Percentiles rank a stretch among this genome's conserved stretches.
These are phyloP conservation scores for Drosophila prostipennis DNA, from an alignment of 2,888 invertebrate species.

Conservation along the genomic window DNA sequence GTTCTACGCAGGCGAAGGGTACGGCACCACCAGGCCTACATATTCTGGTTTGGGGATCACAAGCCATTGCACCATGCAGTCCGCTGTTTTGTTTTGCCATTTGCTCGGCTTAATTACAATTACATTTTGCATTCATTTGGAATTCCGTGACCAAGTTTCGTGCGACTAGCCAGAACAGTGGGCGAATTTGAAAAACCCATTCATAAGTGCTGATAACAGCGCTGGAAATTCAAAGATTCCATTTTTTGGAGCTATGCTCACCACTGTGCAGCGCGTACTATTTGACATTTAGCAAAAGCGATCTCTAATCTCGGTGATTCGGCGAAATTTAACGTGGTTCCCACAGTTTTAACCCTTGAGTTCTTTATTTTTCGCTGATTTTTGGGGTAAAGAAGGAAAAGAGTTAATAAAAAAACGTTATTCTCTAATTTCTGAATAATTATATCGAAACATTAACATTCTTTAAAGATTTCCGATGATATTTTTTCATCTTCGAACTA, in stretches of 20 bases:
- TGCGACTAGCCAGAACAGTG: conserved; percentile 17
- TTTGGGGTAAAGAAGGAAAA: background rate
- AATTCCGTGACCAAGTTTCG: conserved; percentile 46
- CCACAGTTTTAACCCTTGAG: conserved; percentile 51
- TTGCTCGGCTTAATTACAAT: conserved; percentile 30
- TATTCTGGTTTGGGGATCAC: background rate
- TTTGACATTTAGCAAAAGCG: conserved; percentile 29
- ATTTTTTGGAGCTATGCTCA: background rate
- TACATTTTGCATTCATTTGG: conserved; percentile 61
- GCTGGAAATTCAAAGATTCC: background rate
- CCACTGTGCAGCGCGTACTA: conserved; percentile 29
- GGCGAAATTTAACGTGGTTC: conserved; percentile 43
- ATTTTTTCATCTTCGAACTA: too few species aligned
- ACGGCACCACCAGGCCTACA: background rate
- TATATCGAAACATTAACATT: too few species aligned
- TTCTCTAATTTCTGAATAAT: too few species aligned
- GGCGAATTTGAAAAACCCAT: background rate
- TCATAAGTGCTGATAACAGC: conserved; percentile 1
- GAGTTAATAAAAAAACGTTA: too few species aligned
- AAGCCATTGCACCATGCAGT: conserved; percentile 9
- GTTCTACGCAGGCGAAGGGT: conserved; percentile 29
- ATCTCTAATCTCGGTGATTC: conserved; percentile 26
- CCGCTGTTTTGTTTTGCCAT: conserved; percentile 2
- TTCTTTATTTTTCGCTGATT: background rate
- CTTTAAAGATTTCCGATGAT: too few species aligned